Base-by-base conservation (phyloP, 2,888 invertebrate genomes). In the Julus scanicus region DNA sequence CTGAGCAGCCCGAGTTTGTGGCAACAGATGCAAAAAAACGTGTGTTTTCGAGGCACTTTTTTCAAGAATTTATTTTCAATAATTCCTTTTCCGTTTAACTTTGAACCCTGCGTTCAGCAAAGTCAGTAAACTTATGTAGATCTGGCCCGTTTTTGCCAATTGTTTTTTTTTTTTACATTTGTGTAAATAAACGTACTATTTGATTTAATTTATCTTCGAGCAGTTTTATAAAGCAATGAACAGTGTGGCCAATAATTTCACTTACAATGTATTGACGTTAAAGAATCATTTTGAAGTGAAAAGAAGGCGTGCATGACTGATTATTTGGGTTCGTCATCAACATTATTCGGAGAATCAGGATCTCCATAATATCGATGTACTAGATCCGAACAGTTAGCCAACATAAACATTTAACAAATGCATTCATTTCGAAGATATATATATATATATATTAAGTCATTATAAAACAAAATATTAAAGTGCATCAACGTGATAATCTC, bases 21-120 rank as follows among this genome's bases (percentile, higher is more conserved):
- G 94, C 94, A 11, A 93, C 94, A 17, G 95, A 94, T 89, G 94
- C 93, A 0, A 95, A 96, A 91, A 93, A 94, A 89, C n/a, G 96
- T 96, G 92, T 94, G 96, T 92, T 94, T 95, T 0, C 94, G 97
- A 90, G 97, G 97, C 88, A 97, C 97, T 0, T 93, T 97, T 88
- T 95, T 97, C 91, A 96, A 97, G 92, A 94, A 94, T n/a, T n/a
- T n/a, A n/a, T n/a, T n/a, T 29, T 29, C 1, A 1, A 91, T 93
- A 91, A 91, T 39, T 63, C 6, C 6, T 20, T 29, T 29, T 29
- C 29, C 29, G 29, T 29, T 29, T 29, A 29, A 29, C 29, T 29
- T 29, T 29, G 29, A 29, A 29, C 29, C 29, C 29, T 1, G 1
- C 29, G 29, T 29, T 29, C 29, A 29, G 29, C 29, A 29, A 29